These are phyloP conservation scores for Perodicticus potto DNA, from an alignment of 2,797 vertebrate species.

Conservation along the genomic window DNA sequence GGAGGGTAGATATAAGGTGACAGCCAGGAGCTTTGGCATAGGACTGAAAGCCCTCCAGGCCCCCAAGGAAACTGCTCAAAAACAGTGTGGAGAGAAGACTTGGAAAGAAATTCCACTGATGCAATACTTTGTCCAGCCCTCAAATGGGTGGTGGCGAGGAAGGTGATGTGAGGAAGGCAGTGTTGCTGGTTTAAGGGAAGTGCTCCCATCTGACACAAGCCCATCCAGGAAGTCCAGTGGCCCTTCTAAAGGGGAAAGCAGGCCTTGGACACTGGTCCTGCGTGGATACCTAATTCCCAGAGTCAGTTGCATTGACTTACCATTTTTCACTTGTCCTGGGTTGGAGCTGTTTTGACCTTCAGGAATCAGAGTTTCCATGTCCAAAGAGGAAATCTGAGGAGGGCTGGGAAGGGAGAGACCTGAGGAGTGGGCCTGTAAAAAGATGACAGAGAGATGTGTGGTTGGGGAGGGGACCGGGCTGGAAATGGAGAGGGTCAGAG, in stretches of 20 bases:
- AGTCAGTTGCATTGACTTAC: background rate
- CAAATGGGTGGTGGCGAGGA: background rate
- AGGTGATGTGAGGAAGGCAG: background rate
- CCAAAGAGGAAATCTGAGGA: background rate
- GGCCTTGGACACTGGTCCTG: background rate
- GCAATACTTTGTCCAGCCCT: background rate
- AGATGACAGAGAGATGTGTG: background rate
- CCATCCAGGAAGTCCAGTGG: background rate
- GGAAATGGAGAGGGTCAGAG: background rate
- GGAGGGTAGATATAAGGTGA: background rate
- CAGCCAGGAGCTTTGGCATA: background rate
- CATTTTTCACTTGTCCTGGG: conserved; percentile 4
- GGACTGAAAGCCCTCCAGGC: background rate
- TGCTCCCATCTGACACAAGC: background rate
- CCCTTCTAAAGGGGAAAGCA: background rate
- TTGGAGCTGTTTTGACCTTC: background rate
- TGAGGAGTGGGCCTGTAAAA: background rate
- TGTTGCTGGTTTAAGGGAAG: background rate
- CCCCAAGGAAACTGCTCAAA: background rate
- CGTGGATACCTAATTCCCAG: background rate
- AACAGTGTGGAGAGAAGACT: background rate
- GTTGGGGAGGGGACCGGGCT: background rate
- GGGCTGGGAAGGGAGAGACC: background rate
- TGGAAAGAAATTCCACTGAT: background rate
- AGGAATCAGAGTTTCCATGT: background rate